Evolutionary conservation across 1,140 invertebrate species (phyloP), one percentile per base, ranked within the genome.

Genomic region (Leucophenga varia): DNA sequence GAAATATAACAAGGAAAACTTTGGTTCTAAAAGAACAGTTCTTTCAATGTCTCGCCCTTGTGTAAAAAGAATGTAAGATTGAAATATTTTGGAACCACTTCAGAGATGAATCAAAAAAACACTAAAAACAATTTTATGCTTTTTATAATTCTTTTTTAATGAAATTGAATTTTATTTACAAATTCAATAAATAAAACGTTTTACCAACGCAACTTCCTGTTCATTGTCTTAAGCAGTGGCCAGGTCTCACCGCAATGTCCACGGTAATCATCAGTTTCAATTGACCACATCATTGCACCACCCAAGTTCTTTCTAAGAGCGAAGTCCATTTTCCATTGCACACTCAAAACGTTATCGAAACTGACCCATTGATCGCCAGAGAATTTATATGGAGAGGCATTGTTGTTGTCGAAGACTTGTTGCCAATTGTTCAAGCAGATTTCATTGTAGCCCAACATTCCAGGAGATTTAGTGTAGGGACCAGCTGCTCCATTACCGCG

Each of bases 251-350:
- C 74, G 56, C 87, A 89, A 8, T 78, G 73, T 0, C 86, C 87
- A n/a, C 75, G 77, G 63, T 88, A 90, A 65, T 89, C 86, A 46
- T 89, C 86, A 0, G 84, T 88, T 61, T 89, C 87, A 31, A 88
- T 80, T 21, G 87, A 86, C 89, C 89, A 91, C 4, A 90, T 80
- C 87, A 91, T 89, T 1, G 86, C 79, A 7, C 89, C 89, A 1
- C 80, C 86, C 3, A 91, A 59, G 5, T 80, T 79, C 56, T 84
- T 55, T 1, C 40, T 28, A 12, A 63, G 48, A 1, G 67, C 58
- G 13, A 63, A 72, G 25, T 69, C 58, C 54, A 65, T 65, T 37
- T 76, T 76, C 36, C 50, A 54, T 34, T 67, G 79, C 35, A 68
- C 60, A 49, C 72, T 77, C 44, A 65, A 49, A 1, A 63, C 54